Base-by-base conservation (phyloP, 2,113 vertebrate genomes). In the Sphaerodactylus townsendi region DNA sequence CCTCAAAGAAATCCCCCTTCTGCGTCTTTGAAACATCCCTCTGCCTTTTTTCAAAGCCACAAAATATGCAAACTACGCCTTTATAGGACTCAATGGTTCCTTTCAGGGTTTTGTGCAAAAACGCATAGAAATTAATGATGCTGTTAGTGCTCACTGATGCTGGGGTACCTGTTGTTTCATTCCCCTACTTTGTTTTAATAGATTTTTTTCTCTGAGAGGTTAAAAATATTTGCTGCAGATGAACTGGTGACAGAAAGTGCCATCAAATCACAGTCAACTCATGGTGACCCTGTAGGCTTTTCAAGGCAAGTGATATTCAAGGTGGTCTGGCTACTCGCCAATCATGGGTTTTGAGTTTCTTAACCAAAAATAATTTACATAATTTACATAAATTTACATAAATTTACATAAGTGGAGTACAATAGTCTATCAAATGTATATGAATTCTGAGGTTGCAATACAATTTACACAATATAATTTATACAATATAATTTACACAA, bases 111-210 rank as follows among this genome's bases (percentile, higher is more conserved):
- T 80, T 68, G 70, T 85, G 62, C 39, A 86, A 89, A 90, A 71
- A 87, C 81, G 0, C 85, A 50, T 71, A 11, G 5, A 81, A 72
- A 28, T 80, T 87, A 82, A 81, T 56, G 5, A 10, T 59, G 21
- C 1, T 85, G 53, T 48, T 82, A 79, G 17, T 70, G 3, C 0
- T 79, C 6, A 69, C 17, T 64, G 62, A 25, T 80, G 80, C 81
- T 90, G 82, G 77, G 72, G 84, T 35, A 76, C 59, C 19, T 79
- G 66, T 68, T 85, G 3, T 83, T 89, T 89, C 39, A 79, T 89
- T 83, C 72, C 69, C 5, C 85, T 10, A 69, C 75, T 25, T 21
- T 4, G 3, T 68, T 79, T 83, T 66, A 82, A 68, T 48, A 62
- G 35, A 44, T 33, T 48, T 79, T 10, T 21, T 41, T 44, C 39